Evolutionary conservation across 2,888 invertebrate genomes (phyloP).

Genomic region (Bombyx huttoni): DNA sequence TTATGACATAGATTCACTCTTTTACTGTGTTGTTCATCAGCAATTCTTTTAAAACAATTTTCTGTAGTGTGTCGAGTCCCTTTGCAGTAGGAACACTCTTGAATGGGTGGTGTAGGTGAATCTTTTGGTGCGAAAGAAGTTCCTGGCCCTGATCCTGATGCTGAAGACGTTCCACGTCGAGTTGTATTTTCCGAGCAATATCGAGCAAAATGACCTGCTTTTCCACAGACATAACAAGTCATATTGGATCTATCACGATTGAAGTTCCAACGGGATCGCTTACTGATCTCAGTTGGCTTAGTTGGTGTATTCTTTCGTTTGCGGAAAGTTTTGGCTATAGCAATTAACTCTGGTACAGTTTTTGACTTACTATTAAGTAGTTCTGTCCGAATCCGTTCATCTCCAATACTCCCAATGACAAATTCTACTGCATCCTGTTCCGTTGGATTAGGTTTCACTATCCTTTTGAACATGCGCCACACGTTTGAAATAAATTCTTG

Average conservation of each 20-base stretch:
- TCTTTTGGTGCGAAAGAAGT: no score
- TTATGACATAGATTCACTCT: slow-evolving; percentile 12
- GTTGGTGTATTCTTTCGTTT: not conserved
- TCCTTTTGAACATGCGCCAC: no score
- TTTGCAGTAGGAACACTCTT: no score
- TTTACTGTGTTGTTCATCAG: no score
- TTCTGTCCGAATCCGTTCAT: slow-evolving; percentile 17
- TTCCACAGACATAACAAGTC: slow-evolving; percentile 9
- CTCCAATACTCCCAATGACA: slow-evolving; percentile 16
- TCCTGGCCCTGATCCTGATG: no score
- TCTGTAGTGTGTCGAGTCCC: no score
- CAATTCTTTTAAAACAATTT: no score
- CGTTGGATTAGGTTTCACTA: not conserved
- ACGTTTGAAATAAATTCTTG: no score
- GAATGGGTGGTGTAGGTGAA: no score
- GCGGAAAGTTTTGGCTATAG: slow-evolving; percentile 7
- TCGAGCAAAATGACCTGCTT: slow-evolving; percentile 1
- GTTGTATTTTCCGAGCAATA: slow-evolving; percentile 7
- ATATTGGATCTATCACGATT: not conserved
- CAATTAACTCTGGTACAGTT: slow-evolving; percentile 16
- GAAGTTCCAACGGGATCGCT: slow-evolving; percentile 2
- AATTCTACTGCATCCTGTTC: slow-evolving; percentile 16
- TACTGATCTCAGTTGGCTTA: slow-evolving; percentile 11
- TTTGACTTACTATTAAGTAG: slow-evolving; percentile 14
- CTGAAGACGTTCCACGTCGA: no score